Percentiles rank a stretch among this genome's conserved stretches.
Evolutionary conservation across 2,888 invertebrate genomes (phyloP).

Genomic region (Macaria notata): DNA sequence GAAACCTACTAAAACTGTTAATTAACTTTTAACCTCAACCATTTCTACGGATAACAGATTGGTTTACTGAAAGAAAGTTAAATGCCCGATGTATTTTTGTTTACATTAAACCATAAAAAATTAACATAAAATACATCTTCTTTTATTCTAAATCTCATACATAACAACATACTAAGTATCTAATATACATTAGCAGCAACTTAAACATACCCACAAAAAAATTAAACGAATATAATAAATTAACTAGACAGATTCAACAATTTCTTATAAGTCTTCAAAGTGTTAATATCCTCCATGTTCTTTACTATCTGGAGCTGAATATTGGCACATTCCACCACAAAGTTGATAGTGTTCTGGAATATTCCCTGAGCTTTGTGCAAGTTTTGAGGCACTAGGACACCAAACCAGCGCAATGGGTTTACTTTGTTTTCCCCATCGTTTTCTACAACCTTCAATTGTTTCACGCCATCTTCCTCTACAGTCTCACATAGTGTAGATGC

Average conservation of each 20-base stretch:
- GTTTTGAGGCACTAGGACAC: constrained; percentile 91
- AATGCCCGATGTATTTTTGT: too few relatives aligned
- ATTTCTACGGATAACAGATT: too few relatives aligned
- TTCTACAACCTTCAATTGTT: constrained; percentile 62
- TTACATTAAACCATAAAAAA: too few relatives aligned
- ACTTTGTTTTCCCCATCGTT: constrained; percentile 53
- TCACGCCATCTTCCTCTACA: constrained; percentile 67
- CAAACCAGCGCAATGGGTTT: constrained; percentile 94
- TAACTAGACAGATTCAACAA: constrained; percentile 27
- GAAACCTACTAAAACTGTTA: too few relatives aligned
- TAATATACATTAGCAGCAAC: too few relatives aligned
- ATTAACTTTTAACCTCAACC: too few relatives aligned
- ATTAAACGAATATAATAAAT: background rate
- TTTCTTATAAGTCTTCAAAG: constrained; percentile 53
- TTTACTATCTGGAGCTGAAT: constrained; percentile 83
- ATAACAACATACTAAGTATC: too few relatives aligned
- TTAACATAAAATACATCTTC: too few relatives aligned
- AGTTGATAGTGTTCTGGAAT: constrained; percentile 87
- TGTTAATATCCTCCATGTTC: constrained; percentile 54
- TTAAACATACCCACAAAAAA: too few relatives aligned
- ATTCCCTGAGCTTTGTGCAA: constrained; percentile 88
- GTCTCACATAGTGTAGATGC: constrained; percentile 63
- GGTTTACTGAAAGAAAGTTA: too few relatives aligned
- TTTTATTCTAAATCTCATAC: too few relatives aligned
- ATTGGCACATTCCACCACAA: constrained; percentile 86